Evolutionary conservation across 1,140 invertebrate species (phyloP), one percentile per base, ranked within the genome.

Genomic region (Brachionus asplanchnoidis): DNA sequence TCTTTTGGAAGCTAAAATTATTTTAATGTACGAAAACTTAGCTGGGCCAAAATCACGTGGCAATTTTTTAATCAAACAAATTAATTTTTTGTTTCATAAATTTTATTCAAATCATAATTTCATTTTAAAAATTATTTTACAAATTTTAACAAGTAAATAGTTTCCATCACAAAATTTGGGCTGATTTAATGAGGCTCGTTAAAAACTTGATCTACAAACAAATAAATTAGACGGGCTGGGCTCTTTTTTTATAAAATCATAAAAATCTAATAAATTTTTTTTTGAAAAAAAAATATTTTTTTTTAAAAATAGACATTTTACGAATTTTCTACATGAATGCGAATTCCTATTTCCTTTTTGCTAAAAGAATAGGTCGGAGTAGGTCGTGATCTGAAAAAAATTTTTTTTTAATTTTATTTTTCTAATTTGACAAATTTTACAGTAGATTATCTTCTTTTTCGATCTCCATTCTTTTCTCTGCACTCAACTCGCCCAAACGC

Each of bases 271-370:
- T 32, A 32, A 68, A 32, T 68, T 36, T 68, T 68, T n/a, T 68
- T 68, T 68, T 32, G n/a, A 73, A 73, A 50, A 77, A 50, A 77
- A 77, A 46, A 77, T 23, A 9, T 44, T 17, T 7, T n/a, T 73
- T 44, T 44, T 11, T 8, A 44, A 40, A 75, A 75, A 40, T 14
- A 50, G 17, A 36, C 44, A 50, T 77, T 77, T 77, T 53, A 77
- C 3, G 53, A 82, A 65, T 82, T 60, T 28, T 82, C 79, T n/a
- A 82, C 79, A 28, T 82, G 79, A n/a, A 82, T 82, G 7, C 42
- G 32, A 26, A 82, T 82, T 20, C 79, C 79, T 36, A 65, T 82
- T 82, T 82, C 79, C 42, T 68, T 60, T 65, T 36, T 42, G n/a
- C 26, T 46, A 26, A 14, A 9, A 3, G 53, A 20, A 82, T 26